A percentile compares a stretch with the other conserved stretches of the same genome.
phyloP scores from a whole-genome alignment of 2,797 vertebrate species.

The Ispidina picta region DNA sequence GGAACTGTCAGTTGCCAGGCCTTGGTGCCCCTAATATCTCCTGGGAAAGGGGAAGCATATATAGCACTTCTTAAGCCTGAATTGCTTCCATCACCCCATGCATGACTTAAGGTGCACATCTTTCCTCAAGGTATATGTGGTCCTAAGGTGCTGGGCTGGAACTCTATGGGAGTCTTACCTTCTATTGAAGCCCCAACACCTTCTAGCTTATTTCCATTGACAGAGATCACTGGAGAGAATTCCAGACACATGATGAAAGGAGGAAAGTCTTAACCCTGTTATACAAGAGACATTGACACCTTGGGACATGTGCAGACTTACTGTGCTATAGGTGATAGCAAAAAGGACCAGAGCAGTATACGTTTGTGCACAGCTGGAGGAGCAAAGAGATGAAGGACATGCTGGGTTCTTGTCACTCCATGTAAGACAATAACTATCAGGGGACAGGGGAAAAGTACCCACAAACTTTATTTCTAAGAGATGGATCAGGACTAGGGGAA shows the following conservation, averaged over 20 bases:
- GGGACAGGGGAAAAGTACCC: neutral
- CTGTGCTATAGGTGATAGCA: neutral
- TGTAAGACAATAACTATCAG: neutral
- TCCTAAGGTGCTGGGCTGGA: neutral
- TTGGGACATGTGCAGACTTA: neutral
- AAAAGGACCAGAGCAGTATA: neutral
- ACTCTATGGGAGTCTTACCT: neutral
- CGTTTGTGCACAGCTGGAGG: neutral
- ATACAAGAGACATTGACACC: neutral
- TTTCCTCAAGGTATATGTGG: neutral
- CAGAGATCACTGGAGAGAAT: neutral
- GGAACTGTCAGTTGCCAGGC: neutral
- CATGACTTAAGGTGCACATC: neutral
- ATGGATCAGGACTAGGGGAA: neutral
- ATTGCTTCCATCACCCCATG: fast-evolving
- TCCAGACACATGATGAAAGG: neutral
- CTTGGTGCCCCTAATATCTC: neutral
- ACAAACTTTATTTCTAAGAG: neutral
- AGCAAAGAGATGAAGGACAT: neutral
- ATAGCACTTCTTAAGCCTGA: neutral
- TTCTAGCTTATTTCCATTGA: neutral
- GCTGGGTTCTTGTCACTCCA: fast-evolving
- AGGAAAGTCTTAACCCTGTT: neutral
- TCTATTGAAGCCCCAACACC: neutral
- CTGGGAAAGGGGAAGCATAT: neutral